Evolutionary conservation across 2,797 vertebrate species (phyloP).

Genomic region (Uromys caudimaculatus): DNA sequence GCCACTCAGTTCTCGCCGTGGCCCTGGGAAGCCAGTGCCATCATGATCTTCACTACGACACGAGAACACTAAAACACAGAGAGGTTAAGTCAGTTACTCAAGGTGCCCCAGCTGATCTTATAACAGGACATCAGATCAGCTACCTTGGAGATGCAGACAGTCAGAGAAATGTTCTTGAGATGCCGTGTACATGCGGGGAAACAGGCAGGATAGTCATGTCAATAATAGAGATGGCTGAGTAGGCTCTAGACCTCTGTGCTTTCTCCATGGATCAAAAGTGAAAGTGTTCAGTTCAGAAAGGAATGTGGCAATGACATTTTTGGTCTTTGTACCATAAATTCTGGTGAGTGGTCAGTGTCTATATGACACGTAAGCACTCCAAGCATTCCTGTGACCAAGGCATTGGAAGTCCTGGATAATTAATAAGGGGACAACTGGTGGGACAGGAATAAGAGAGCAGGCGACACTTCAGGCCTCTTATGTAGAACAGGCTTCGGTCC

Average conservation of each 20-base stretch:
- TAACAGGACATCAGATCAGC: neutral
- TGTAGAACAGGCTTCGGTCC: neutral
- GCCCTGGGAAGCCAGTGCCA: neutral
- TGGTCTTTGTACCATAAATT: neutral
- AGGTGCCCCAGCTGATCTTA: neutral
- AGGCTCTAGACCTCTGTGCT: slow-evolving; percentile 44
- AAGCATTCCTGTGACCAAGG: neutral
- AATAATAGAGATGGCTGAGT: slow-evolving; percentile 47
- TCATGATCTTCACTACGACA: neutral
- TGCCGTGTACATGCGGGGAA: neutral
- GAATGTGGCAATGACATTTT: neutral
- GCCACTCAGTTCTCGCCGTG: neutral
- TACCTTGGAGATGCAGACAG: neutral
- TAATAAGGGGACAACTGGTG: neutral
- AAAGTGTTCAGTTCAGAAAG: slow-evolving; percentile 59
- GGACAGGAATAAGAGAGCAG: neutral
- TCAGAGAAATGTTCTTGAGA: neutral
- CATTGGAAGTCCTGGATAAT: neutral
- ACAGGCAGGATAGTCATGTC: neutral
- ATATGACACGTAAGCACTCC: neutral
- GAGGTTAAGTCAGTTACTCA: neutral
- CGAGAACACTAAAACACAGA: neutral
- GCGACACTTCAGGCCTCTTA: neutral
- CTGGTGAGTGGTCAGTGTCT: neutral
- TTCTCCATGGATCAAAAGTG: slow-evolving; percentile 18